phyloP scores from a whole-genome alignment of 2,113 vertebrate species.

The Romanogobio albipinnatus region DNA sequence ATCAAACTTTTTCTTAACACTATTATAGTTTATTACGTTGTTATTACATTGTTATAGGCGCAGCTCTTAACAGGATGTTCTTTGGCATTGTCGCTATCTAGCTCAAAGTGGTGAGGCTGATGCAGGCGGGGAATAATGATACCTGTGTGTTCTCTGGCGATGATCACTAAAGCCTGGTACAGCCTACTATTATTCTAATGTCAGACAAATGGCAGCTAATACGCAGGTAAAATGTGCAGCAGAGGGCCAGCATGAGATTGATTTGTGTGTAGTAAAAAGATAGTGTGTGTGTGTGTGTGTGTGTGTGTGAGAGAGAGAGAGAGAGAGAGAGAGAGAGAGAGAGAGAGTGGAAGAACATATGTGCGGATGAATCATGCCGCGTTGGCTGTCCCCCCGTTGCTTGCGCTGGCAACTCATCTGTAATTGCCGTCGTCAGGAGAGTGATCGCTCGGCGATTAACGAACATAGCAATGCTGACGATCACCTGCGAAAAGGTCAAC shows the following conservation, averaged over 20 bases:
- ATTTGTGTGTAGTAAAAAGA: conserved; percentile 68
- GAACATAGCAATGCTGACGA: conserved; percentile 68
- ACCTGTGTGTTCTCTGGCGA: conserved; percentile 46
- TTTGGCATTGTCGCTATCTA: conserved; percentile 29
- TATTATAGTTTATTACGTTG: conserved; percentile 33
- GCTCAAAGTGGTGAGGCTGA: conserved; percentile 34
- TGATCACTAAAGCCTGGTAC: conserved; percentile 50
- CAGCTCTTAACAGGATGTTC: conserved; percentile 20
- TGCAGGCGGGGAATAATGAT: conserved; percentile 49
- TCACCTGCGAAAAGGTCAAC: conserved; percentile 83
- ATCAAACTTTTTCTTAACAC: conserved; percentile 4
- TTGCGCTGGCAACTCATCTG: conserved; percentile 49
- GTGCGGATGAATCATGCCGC: conserved; percentile 48
- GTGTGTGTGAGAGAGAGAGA: conserved; percentile 14
- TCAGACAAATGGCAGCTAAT: conserved; percentile 77
- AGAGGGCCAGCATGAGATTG: conserved; percentile 61
- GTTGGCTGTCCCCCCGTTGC: conserved; percentile 49
- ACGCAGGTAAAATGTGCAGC: conserved; percentile 70
- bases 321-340: conserved; percentile 57
- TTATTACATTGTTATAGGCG: conserved; percentile 34
- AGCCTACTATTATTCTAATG: conserved; percentile 76
- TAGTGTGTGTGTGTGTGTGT: conserved; percentile 46
- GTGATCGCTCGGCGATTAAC: conserved; percentile 78
- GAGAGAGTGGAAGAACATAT: conserved; percentile 66
- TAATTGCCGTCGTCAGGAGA: conserved; percentile 67